Evolutionary conservation across 2,113 vertebrate genomes (phyloP).

Genomic region (Tonatia bakeri): DNA sequence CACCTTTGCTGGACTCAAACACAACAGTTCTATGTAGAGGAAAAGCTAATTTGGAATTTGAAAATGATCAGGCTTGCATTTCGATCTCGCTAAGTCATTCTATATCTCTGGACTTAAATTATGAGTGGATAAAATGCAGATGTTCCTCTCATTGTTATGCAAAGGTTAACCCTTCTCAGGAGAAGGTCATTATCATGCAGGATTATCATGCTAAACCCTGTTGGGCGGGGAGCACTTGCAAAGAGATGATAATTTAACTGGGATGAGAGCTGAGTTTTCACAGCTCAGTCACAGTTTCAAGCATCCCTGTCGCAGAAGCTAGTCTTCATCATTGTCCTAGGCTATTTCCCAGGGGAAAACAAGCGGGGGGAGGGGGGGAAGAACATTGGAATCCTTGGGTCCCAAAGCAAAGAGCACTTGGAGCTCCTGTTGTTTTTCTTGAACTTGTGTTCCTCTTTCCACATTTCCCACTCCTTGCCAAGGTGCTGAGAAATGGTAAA

Average conservation of each 20-base stretch:
- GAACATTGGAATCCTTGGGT: neutral
- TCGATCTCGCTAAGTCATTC: neutral
- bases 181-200: neutral
- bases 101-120: neutral
- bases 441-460: constrained; percentile 52
- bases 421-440: constrained; percentile 67
- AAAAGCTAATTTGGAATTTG: neutral
- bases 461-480: constrained; percentile 62
- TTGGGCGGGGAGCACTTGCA: neutral
- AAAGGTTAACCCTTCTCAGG: neutral
- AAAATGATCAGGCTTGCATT: neutral
- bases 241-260: neutral
- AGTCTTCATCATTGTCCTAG: neutral
- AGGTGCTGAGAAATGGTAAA: constrained; percentile 72
- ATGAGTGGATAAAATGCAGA: neutral
- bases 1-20: neutral
- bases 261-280: neutral
- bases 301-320: neutral
- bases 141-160: neutral
- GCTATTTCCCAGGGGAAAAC: neutral
- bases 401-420: constrained; percentile 51
- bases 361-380: neutral
- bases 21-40: neutral
- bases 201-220: neutral
- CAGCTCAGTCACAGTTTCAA: no score